A percentile compares a stretch with the other conserved stretches of the same genome.
Conservation (phyloP, 2,113 vertebrate genomes). For the Puma concolor region DNA sequence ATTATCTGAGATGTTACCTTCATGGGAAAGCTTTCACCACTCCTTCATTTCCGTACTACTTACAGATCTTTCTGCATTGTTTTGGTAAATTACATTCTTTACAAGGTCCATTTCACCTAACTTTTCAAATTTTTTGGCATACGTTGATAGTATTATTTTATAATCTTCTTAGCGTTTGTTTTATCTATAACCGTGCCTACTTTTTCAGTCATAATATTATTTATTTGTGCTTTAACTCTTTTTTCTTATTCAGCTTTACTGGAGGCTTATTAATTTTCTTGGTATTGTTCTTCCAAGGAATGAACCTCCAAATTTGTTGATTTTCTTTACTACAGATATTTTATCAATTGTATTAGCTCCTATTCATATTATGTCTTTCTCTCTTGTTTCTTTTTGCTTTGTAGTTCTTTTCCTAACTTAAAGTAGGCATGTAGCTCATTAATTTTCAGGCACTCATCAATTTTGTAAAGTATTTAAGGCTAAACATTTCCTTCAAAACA, state of each 20-base stretch:
- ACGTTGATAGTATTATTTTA: background rate
- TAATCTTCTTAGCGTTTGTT: background rate
- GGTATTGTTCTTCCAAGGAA: background rate
- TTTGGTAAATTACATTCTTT: background rate
- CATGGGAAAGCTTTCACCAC: background rate
- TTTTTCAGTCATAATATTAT: background rate
- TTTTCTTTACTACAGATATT: background rate
- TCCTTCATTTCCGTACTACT: background rate
- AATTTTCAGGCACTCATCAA: background rate
- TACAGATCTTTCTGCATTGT: background rate
- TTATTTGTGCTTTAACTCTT: background rate
- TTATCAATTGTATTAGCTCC: background rate
- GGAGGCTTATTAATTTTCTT: background rate
- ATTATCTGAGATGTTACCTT: background rate
- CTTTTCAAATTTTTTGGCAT: background rate
- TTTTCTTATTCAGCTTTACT: background rate
- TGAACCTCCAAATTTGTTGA: background rate
- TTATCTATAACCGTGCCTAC: background rate
- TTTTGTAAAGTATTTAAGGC: background rate
- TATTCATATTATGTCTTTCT: background rate
- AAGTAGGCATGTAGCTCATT: background rate
- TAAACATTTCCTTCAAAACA: conserved; percentile 25
- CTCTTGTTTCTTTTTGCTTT: background rate
- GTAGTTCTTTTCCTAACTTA: conserved; percentile 1
- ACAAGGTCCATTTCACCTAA: background rate